Evolutionary conservation across 1,140 invertebrate species (phyloP).

Genomic region (Habropoda laboriosa): DNA sequence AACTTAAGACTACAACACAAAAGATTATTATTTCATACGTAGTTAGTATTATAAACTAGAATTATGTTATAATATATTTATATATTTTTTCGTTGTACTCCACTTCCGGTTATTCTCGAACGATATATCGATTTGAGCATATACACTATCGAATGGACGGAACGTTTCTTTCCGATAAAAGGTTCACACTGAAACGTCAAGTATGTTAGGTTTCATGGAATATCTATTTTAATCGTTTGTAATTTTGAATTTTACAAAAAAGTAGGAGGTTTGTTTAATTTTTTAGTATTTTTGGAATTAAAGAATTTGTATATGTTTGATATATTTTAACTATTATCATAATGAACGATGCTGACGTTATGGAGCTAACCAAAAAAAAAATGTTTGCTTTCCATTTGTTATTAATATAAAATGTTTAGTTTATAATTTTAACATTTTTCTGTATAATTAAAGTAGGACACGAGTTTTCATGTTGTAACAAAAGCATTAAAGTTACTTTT

Average conservation of each 20-base stretch:
- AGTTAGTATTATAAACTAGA: background rate
- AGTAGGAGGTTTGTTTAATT: slow-evolving; percentile 27
- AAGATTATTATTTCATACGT: background rate
- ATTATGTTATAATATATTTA: background rate
- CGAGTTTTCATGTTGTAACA: background rate
- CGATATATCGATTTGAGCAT: slow-evolving; percentile 40
- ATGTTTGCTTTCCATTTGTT: background rate
- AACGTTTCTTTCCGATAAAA: slow-evolving; percentile 44
- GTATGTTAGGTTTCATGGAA: slow-evolving; percentile 11
- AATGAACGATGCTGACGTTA: slow-evolving; percentile 6
- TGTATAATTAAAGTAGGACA: background rate
- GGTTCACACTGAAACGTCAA: slow-evolving; percentile 9
- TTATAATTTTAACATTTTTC: background rate
- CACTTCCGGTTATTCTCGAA: slow-evolving; percentile 34
- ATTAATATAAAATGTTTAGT: background rate
- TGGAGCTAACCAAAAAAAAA: background rate
- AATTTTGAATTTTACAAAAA: slow-evolving; percentile 8
- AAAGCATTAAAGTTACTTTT: background rate
- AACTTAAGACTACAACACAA: no score
- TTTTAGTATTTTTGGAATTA: background rate
- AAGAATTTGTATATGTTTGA: slow-evolving; percentile 19
- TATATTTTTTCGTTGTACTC: background rate
- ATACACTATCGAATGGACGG: background rate
- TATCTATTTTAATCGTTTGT: slow-evolving; percentile 55
- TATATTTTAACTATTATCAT: slow-evolving; percentile 18